These are phyloP conservation scores for Galbula dea DNA, from an alignment of 2,113 vertebrate species.

Conservation along the genomic window DNA sequence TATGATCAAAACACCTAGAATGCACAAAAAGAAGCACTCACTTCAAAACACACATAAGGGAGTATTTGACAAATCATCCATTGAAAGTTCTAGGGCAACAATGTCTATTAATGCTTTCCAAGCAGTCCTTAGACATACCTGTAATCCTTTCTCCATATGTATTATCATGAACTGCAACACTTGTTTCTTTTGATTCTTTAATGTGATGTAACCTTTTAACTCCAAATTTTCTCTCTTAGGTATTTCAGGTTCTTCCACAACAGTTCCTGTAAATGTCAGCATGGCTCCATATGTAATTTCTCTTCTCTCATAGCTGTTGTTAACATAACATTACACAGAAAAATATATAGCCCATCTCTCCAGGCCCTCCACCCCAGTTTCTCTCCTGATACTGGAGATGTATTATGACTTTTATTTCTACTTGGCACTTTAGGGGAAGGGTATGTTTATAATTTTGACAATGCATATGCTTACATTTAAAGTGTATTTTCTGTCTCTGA, in stretches of 20 bases:
- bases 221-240: background rate
- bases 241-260: background rate
- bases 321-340: background rate
- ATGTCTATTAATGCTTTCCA: background rate
- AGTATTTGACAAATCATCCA: background rate
- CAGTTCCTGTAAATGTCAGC: background rate
- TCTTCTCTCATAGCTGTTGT: background rate
- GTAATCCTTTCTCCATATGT: background rate
- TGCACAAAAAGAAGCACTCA: background rate
- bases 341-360: background rate
- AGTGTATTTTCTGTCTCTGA: constrained; percentile 7
- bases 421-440: background rate
- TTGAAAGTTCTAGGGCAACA: background rate
- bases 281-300: background rate
- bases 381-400: background rate
- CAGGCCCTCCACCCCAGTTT: background rate
- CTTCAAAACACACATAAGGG: background rate
- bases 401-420: background rate
- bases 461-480: constrained; percentile 12
- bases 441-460: constrained; percentile 20
- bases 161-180: background rate
- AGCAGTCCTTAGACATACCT: background rate
- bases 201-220: background rate
- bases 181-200: background rate
- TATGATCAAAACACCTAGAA: background rate